Evolutionary conservation across 2,888 invertebrate species (phyloP), one percentile per base, ranked within the genome.

Genomic region (Empis stercorea): DNA sequence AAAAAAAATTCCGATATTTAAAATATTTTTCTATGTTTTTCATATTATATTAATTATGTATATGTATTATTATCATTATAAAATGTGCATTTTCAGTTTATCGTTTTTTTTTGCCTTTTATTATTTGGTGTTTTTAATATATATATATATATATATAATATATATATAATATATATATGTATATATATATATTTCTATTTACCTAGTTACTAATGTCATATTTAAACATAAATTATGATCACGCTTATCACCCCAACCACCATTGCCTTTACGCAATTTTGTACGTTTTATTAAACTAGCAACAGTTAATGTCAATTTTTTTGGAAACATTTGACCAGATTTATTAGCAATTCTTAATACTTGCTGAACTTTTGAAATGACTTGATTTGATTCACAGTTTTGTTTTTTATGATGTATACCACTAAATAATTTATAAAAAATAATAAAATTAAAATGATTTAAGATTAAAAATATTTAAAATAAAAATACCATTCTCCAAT

Each of bases 331-430:
- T 64, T 83, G 80, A 43, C 66, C 65, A 6, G 69, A 63, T 27
- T 75, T 74, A 40, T 76, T 76, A 0, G 87, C 86, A 27, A 80
- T 78, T 52, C 79, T 79, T 15, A 88, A 66, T 20, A 88, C 75
- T 57, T 82, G 84, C 63, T 87, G 87, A 47, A 88, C 87, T 69
- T 87, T 87, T 30, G 86, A 83, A 64, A 85, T 86, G 48, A 83
- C 86, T 39, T 84, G 80, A 23, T 87, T 86, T 4, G 88, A 84
- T 66, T 87, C 87, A 71, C 92, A 93, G 63, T 89, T 87, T 40
- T 82, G 82, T 64, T 92, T 88, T 73, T 92, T 94, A 66, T 95
- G 94, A 68, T 96, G 96, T 45, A 95, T 86, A 9, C 96, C 96
- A 70, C 95, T 95, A 73, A 13, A 71, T 74, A n/a, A n/a, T n/a